These are phyloP conservation scores for Trachemys scripta DNA, from an alignment of 2,113 vertebrate genomes.

Conservation along the genomic window DNA sequence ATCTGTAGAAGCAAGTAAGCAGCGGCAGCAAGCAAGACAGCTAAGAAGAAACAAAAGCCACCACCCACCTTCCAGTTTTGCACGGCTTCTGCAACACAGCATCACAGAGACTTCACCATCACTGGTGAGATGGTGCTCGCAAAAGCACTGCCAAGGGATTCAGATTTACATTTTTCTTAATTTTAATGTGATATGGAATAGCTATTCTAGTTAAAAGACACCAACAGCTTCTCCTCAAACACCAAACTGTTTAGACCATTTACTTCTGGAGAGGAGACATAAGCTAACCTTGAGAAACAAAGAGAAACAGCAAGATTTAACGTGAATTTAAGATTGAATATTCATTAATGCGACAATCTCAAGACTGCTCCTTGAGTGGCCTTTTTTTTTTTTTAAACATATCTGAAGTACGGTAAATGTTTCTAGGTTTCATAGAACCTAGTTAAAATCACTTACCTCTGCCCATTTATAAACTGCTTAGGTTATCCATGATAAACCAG, in stretches of 20 bases:
- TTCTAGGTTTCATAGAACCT: neutral
- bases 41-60: neutral
- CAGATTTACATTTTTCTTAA: neutral
- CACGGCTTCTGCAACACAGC: neutral
- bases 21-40: neutral
- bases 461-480: neutral
- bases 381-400: neutral
- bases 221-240: neutral
- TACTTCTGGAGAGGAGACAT: neutral
- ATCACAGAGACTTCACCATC: neutral
- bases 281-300: no score
- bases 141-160: neutral
- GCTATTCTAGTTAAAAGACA: neutral
- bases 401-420: neutral
- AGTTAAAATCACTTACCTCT: neutral
- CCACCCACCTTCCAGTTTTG: neutral
- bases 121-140: neutral
- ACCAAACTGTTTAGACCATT: neutral
- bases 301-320: no score
- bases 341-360: neutral
- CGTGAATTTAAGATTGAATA: no score
- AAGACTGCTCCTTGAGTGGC: neutral
- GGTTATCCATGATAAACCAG: neutral
- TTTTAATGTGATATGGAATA: neutral
- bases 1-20: neutral